Evolutionary conservation across 2,888 invertebrate genomes (phyloP).

Genomic region (Eilema depressum): DNA sequence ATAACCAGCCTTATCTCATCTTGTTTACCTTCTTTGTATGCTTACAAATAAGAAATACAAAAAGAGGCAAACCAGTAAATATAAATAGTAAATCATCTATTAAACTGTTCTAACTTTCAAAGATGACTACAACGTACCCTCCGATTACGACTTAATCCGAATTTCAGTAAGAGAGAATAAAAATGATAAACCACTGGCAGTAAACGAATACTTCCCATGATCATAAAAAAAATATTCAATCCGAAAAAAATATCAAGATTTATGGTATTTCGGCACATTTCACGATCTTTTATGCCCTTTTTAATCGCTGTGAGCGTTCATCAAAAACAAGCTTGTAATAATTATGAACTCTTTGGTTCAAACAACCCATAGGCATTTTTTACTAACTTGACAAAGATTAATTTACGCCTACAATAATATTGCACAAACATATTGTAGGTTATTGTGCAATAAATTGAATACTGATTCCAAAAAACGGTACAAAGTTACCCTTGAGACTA

Average conservation of each 20-base stretch:
- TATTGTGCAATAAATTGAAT: too few relatives aligned
- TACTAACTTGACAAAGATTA: neutral
- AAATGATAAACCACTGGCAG: neutral
- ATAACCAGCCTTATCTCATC: too few relatives aligned
- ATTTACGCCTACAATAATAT: too few relatives aligned
- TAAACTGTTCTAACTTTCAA: neutral
- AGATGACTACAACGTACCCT: neutral
- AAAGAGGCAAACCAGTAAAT: too few relatives aligned
- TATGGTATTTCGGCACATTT: neutral
- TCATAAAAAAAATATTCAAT: conserved; percentile 3
- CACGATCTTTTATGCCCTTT: neutral
- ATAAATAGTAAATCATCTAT: too few relatives aligned
- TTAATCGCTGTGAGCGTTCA: neutral
- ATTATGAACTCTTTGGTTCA: neutral
- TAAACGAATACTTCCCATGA: neutral
- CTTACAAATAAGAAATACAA: too few relatives aligned
- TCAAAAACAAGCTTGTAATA: conserved; percentile 4
- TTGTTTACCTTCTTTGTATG: too few relatives aligned
- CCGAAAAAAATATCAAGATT: conserved; percentile 1
- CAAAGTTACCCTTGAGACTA: too few relatives aligned
- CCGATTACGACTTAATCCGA: too few relatives aligned
- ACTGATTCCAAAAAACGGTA: too few relatives aligned
- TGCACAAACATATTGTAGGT: too few relatives aligned
- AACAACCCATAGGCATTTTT: neutral
- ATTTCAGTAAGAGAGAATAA: neutral